phyloP scores from a whole-genome alignment of 2,113 vertebrate species.

The Dicentrarchus labrax region DNA sequence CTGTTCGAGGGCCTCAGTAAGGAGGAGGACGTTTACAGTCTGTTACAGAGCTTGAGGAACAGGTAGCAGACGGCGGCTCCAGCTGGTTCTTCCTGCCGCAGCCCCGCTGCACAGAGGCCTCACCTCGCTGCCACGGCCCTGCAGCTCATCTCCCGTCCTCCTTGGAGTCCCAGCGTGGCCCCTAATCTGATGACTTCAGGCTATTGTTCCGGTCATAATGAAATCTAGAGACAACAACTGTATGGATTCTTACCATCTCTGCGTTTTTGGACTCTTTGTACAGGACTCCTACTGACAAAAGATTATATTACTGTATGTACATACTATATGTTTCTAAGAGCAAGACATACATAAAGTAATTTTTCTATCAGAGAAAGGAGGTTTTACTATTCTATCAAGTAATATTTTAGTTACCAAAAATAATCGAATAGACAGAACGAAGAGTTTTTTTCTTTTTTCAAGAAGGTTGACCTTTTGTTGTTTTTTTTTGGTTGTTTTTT shows the following conservation, averaged over 20 bases:
- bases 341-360: constrained; percentile 81
- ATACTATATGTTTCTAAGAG: constrained; percentile 83
- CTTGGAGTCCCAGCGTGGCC: constrained; percentile 2
- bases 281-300: constrained; percentile 69
- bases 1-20: constrained; percentile 96
- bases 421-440: constrained; percentile 41
- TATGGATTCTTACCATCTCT: constrained; percentile 47
- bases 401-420: constrained; percentile 83
- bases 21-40: constrained; percentile 93
- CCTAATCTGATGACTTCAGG: constrained; percentile 35
- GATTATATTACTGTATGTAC: constrained; percentile 76
- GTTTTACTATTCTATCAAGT: constrained; percentile 81
- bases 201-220: constrained; percentile 25
- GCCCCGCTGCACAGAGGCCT: constrained; percentile 32
- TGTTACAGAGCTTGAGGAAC: constrained; percentile 92
- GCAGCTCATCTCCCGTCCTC: constrained; percentile 21
- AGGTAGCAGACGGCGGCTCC: constrained; percentile 89
- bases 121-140: constrained; percentile 32
- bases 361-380: constrained; percentile 83
- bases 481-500: constrained; percentile 22
- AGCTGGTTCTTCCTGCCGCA: constrained; percentile 24
- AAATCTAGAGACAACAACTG: constrained; percentile 25
- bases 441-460: constrained; percentile 35
- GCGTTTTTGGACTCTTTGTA: constrained; percentile 69
- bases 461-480: constrained; percentile 47